Evolutionary conservation across 2,113 vertebrate species (phyloP).

Genomic region (rat (Rattus norvegicus)): DNA sequence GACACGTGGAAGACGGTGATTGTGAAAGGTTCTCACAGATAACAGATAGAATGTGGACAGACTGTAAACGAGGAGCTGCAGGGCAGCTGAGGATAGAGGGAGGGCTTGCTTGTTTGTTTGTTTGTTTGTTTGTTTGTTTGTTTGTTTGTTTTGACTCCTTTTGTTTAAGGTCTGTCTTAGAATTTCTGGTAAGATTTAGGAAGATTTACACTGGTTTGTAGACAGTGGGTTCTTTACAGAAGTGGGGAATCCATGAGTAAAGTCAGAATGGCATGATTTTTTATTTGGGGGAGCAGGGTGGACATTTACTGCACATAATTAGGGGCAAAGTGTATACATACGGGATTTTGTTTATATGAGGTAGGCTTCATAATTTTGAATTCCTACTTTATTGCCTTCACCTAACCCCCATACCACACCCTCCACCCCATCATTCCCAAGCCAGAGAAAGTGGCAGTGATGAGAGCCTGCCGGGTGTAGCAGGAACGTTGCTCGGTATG

Average conservation of each 20-base stretch:
- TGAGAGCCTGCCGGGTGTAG: not conserved
- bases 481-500: too few relatives aligned
- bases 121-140: not conserved
- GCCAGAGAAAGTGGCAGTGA: not conserved
- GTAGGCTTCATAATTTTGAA: not conserved
- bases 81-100: not conserved
- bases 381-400: not conserved
- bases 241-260: not conserved
- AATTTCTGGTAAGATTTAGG: not conserved
- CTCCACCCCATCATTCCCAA: not conserved
- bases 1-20: not conserved
- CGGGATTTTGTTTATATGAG: not conserved
- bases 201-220: not conserved
- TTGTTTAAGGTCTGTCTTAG: not conserved
- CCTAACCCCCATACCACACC: too few relatives aligned
- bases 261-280: not conserved
- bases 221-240: not conserved
- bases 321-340: not conserved
- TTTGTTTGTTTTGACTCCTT: not conserved
- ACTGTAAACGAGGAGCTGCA: not conserved
- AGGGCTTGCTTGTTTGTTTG: not conserved
- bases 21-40: not conserved
- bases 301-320: not conserved
- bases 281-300: not conserved
- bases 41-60: not conserved